A percentile compares a stretch with the other conserved stretches of the same genome.
Evolutionary conservation across 2,113 vertebrate species (phyloP).

Genomic region (Dendropsophus ebraccatus): DNA sequence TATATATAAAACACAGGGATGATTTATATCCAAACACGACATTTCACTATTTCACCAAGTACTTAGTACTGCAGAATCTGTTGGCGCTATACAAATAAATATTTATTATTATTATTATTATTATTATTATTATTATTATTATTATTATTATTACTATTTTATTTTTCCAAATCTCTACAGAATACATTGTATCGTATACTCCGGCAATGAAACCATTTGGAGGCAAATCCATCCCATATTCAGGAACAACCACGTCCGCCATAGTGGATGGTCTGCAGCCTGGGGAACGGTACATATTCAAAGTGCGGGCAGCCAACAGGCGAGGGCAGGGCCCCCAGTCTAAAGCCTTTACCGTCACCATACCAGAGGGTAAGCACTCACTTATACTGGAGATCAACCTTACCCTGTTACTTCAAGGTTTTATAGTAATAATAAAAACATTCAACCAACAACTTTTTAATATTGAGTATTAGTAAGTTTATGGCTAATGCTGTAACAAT

Average conservation of each 20-base stretch:
- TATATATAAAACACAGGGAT: too few relatives aligned
- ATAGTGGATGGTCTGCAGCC: conserved; percentile 89
- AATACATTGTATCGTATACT: conserved; percentile 97
- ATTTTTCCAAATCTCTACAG: conserved; percentile 76
- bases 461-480: conserved; percentile 1
- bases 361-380: conserved; percentile 85
- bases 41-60: too few relatives aligned
- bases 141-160: too few relatives aligned
- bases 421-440: background rate
- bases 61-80: too few relatives aligned
- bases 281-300: conserved; percentile 96
- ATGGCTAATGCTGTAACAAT: background rate
- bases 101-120: too few relatives aligned
- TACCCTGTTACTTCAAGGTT: conserved; percentile 25
- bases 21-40: too few relatives aligned
- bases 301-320: conserved; percentile 92
- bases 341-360: conserved; percentile 87
- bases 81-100: too few relatives aligned
- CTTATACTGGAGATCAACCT: background rate
- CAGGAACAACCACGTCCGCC: conserved; percentile 83
- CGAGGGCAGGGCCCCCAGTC: conserved; percentile 92
- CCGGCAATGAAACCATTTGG: conserved; percentile 97
- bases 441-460: conserved; percentile 11
- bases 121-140: too few relatives aligned
- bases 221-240: conserved; percentile 89